Evolutionary conservation across 2,888 invertebrate species (phyloP), one percentile per base, ranked within the genome.

Genomic region (Drosophila putrida): DNA sequence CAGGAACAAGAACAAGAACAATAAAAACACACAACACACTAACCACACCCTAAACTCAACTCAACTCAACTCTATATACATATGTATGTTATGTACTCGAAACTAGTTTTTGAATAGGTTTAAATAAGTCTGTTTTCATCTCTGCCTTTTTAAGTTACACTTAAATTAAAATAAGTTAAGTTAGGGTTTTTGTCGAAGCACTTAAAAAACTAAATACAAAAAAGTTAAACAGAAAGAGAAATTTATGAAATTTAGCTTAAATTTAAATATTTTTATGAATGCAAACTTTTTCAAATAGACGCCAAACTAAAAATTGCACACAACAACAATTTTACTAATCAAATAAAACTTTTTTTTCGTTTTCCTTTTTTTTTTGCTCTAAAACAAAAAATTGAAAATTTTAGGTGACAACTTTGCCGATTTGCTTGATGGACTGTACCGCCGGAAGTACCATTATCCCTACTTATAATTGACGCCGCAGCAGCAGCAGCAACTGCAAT

Each of bases 381-480:
- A 44, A 46, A 61, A 15, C 38, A 47, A 11, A 54, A 54, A 50
- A 46, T 62, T 46, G 6, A 31, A 28, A 43, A 57, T 61, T 62
- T 1, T 73, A 91, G 91, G 88, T 73, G 90, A 90, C 58, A 91
- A 91, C 71, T 91, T 91, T 80, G 82, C 90, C 60, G 91, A 92
- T 55, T 82, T 92, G 80, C 90, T 93, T 78, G 93, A 93, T 71
- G 92, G 92, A 80, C 86, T 93, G 87, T 92, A 92, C 90, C 91
- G 92, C 76, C 90, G 92, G 88, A 93, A 92, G 90, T 92, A 92
- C 82, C 92, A 92, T 72, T 93, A 92, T 91, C 92, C 93, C 33
- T 93, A 92, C 73, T 93, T 92, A 92, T 92, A 92, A 92, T 92
- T 92, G 88, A 87, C 85, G 81, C 87, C 90, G 78, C 85, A 82